Conservation (phyloP, 1,140 invertebrate genomes). For the Cyphomyrmex costatus region DNA sequence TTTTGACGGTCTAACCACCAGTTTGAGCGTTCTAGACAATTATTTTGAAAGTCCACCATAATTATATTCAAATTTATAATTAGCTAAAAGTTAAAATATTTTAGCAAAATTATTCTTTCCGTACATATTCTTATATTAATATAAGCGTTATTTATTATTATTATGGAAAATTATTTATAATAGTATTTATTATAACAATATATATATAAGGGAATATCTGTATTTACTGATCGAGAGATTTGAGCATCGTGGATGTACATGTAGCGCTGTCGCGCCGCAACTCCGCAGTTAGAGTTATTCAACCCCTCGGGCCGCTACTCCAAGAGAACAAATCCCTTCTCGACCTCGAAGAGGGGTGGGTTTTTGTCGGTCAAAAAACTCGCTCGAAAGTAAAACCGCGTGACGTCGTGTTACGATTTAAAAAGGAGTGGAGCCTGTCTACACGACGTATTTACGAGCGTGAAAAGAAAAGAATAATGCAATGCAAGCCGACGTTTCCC, state of each 20-base stretch:
- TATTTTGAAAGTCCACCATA: no score
- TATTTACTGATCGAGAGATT: conserved; percentile 73
- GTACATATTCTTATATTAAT: neutral
- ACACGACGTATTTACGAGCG: conserved; percentile 14
- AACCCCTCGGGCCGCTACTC: conserved; percentile 67
- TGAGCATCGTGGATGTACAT: conserved; percentile 67
- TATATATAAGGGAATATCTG: conserved; percentile 1
- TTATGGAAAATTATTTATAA: neutral
- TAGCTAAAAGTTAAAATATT: no score
- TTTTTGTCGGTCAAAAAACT: conserved; percentile 53
- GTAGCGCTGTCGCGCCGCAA: conserved; percentile 38
- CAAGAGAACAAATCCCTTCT: conserved; percentile 8
- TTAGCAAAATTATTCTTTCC: no score
- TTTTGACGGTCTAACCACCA: no score
- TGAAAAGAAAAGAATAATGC: conserved; percentile 22
- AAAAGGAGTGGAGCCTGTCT: conserved; percentile 28
- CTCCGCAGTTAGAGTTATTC: conserved; percentile 57
- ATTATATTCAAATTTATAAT: no score
- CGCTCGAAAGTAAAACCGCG: conserved; percentile 48
- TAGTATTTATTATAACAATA: neutral
- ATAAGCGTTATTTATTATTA: neutral
- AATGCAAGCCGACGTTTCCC: neutral
- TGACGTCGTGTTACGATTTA: conserved; percentile 32
- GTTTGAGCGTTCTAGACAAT: no score
- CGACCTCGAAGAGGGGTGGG: conserved; percentile 65